Base-by-base conservation (phyloP, 2,113 vertebrate species). In the Heptranchias perlo region DNA sequence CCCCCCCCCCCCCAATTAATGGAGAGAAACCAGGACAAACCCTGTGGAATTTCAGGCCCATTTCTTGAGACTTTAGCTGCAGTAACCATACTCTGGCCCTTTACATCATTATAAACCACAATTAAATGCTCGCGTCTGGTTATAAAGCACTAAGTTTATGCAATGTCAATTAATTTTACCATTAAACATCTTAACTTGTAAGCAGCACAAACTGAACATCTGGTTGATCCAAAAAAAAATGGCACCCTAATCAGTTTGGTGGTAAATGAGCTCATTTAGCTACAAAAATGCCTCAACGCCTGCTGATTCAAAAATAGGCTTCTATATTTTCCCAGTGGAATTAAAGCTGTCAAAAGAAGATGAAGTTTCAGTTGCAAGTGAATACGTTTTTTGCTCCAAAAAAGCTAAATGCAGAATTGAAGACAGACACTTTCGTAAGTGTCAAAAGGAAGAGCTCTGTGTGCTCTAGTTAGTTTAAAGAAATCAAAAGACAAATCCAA, bases 261-360 rank as follows among this genome's bases (percentile, higher is more conserved):
- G 10, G 89, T 18, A 54, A 54, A 92, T 16, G 52, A 92, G 58
- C 89, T 92, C 13, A 54, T 16, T n/a, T n/a, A n/a, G 35, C 54
- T 92, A 14, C 89, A 92, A 61, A 92, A 58, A 13, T n/a, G 28
- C 1, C 25, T 54, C 54, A 92, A 61, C 54, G 61, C 58, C 89
- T 54, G 31, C 54, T 35, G 54, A 92, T 92, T 61, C 89, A 92
- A 92, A 92, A 92, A 61, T 92, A 92, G 89, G 54, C 35, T 54
- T n/a, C 54, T 61, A 61, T 61, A 58, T 54, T 61, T 92, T 58
- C 58, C 28, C 54, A 3, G 28, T n/a, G 28, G 52, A 11, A 89
- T 52, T 54, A 31, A 61, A 92, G 54, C 89, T 92, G 89, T 92
- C 89, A 61, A 61, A 54, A n/a, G 58, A 91, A 91, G 58, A 92